phyloP scores from a whole-genome alignment of 1,140 invertebrate genomes.

The Anastrepha obliqua region DNA sequence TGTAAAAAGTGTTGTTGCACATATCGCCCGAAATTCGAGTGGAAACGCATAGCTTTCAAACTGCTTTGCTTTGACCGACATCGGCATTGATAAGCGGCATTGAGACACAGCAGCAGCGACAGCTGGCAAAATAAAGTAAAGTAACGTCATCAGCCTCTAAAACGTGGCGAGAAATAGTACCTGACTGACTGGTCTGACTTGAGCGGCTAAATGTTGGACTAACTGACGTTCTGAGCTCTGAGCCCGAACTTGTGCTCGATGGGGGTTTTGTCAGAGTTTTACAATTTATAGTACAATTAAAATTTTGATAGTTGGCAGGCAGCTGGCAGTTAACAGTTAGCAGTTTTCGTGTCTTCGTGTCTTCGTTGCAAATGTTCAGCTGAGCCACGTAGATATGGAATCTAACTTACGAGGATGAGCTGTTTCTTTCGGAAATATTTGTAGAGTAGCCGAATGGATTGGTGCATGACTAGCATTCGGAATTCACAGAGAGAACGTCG shows the following conservation, averaged over 20 bases:
- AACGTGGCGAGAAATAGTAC: neutral
- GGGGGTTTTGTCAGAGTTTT: constrained; percentile 20
- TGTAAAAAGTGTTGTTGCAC: neutral
- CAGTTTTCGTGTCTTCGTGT: neutral
- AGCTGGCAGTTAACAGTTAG: neutral
- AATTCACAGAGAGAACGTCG: no score
- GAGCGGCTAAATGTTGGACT: neutral
- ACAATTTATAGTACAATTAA: constrained; percentile 40
- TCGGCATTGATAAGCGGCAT: neutral
- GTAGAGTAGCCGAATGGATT: no score
- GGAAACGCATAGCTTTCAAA: constrained; percentile 1
- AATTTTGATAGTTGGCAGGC: constrained; percentile 43
- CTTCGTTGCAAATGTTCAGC: neutral
- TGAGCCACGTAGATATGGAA: neutral
- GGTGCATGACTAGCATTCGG: no score
- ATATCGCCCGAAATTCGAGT: neutral
- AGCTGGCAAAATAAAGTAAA: neutral
- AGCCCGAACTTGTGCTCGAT: neutral
- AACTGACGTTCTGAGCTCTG: neutral
- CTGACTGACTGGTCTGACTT: neutral
- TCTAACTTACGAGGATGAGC: no score
- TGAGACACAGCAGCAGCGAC: no score
- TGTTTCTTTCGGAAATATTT: no score
- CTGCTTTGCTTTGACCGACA: constrained; percentile 17
- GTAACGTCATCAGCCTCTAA: neutral